A percentile compares a stretch with the other conserved stretches of the same genome.
Evolutionary conservation across 2,888 invertebrate genomes (phyloP).

Genomic region (Ashinkailepas kermadecensis): DNA sequence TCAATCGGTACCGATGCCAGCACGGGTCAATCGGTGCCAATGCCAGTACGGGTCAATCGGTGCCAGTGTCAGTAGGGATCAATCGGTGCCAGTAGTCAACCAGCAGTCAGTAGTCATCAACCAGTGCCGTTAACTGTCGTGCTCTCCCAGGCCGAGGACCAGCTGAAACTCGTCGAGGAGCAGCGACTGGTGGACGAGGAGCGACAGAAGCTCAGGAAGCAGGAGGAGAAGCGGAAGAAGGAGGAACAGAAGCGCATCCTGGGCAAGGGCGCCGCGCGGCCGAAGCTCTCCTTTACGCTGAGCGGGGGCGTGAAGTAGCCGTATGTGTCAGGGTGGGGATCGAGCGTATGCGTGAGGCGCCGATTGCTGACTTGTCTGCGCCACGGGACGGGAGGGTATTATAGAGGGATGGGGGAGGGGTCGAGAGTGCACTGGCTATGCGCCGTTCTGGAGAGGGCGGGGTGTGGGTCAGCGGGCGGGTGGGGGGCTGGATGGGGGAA

Average conservation of each 20-base stretch:
- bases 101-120: no score
- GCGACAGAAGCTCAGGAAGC: constrained; percentile 81
- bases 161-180: constrained; percentile 92
- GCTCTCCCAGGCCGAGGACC: constrained; percentile 78
- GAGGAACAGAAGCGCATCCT: constrained; percentile 95
- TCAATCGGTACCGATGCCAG: no score
- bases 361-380: neutral
- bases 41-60: no score
- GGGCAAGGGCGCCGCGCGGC: constrained; percentile 93
- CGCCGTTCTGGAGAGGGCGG: no score
- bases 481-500: no score
- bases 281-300: constrained; percentile 84
- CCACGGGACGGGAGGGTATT: no score
- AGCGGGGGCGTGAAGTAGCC: neutral
- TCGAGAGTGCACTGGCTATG: no score
- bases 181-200: constrained; percentile 94
- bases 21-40: no score
- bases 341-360: neutral
- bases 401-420: no score
- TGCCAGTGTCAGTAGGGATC: no score
- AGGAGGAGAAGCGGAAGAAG: constrained; percentile 83
- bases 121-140: neutral
- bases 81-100: no score
- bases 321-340: neutral
- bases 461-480: no score